phyloP scores from a whole-genome alignment of 2,113 vertebrate species.

The Beaufortia kweichowensis region DNA sequence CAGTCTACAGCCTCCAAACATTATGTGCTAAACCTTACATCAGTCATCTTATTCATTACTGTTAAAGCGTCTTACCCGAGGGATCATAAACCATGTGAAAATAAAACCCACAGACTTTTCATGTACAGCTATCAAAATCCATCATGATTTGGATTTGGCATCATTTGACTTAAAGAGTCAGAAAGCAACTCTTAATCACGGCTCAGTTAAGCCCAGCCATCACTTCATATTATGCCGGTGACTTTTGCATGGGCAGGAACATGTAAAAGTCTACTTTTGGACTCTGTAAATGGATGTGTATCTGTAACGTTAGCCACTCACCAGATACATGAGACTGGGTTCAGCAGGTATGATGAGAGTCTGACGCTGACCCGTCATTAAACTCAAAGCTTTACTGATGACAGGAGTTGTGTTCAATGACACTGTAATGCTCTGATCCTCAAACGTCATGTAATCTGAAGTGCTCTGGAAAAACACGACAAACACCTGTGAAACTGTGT shows the following conservation, averaged over 20 bases:
- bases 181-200: too few relatives aligned
- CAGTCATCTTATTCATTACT: too few relatives aligned
- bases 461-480: constrained; percentile 67
- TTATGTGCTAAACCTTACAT: too few relatives aligned
- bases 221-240: neutral
- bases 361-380: constrained; percentile 53
- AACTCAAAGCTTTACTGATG: accelerated
- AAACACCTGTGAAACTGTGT: neutral
- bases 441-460: constrained; percentile 64
- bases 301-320: constrained; percentile 52
- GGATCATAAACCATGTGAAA: too few relatives aligned
- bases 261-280: too few relatives aligned
- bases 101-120: too few relatives aligned
- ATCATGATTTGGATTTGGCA: too few relatives aligned
- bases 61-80: too few relatives aligned
- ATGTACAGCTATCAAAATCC: too few relatives aligned
- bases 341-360: constrained; percentile 70
- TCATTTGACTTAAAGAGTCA: too few relatives aligned
- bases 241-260: neutral
- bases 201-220: too few relatives aligned
- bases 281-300: too few relatives aligned
- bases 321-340: accelerated
- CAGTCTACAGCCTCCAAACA: neutral
- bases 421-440: constrained; percentile 32
- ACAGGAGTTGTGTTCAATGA: neutral